Base-by-base conservation (phyloP, 1,140 invertebrate species). In the Magallana ariakensis region DNA sequence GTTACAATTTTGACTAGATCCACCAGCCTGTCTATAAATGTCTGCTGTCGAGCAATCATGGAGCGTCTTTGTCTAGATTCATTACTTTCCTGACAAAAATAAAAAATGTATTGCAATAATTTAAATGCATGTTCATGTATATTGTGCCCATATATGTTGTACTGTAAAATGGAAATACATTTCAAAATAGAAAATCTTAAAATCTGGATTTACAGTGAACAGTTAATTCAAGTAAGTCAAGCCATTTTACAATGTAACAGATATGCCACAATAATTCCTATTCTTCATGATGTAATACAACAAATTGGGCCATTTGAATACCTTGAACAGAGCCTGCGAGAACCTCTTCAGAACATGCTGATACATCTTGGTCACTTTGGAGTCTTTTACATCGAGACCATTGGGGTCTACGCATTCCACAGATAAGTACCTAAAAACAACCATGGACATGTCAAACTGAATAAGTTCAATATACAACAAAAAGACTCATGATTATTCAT, bases 1-100 rank as follows among this genome's bases (percentile, higher is more conserved):
- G 97, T 97, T n/a, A 99, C 98, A 22, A 96, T 96, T 94, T 98
- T 98, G 0, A 99, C 97, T n/a, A 99, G 95, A 90, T 96, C 96
- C 0, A 99, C 97, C 19, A 99, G 95, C 93, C 97, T 97, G 90
- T 98, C 97, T 15, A 99, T 97, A 93, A 99, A 99, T 84, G 96
- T 96, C 91, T 98, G 97, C 92, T 99, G 98, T 22, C 97, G 96
- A 0, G 96, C 95, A 0, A 99, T 95, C 92, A 97, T 96, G 6
- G 96, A 95, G 87, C 96, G 95, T 88, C 96, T 95, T 87, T 96
- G 96, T 92, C 97, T 96, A 95, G 96, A 97, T 16, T 97, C 96
- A 0, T 95, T 91, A 90, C 96, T 96, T 2, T 97, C 96, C 94
- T 96, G 91, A 11, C 85, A 62, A 62, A 62, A 15, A 5, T 46